Evolutionary conservation across 2,113 vertebrate species (phyloP).

Genomic region (Mesembrinibis cayennensis): DNA sequence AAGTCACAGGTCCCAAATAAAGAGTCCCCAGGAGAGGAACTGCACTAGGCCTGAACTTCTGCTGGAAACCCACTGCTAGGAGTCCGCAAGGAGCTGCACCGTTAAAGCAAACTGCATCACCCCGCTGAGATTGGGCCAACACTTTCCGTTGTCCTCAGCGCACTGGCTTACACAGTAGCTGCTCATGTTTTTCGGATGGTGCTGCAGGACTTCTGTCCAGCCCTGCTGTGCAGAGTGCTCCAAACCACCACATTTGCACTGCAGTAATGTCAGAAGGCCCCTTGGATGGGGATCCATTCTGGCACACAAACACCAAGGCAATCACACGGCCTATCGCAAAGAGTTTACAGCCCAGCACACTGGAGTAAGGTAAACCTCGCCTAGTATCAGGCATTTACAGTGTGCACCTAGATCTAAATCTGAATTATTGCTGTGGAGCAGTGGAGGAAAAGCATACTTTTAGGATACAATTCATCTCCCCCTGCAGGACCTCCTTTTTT

Average conservation of each 20-base stretch:
- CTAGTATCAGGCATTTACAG: background rate
- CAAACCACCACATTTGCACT: background rate
- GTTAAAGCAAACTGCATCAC: background rate
- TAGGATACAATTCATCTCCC: background rate
- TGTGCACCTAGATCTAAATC: background rate
- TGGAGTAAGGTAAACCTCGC: background rate
- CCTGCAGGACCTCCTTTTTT: background rate
- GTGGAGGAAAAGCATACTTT: background rate
- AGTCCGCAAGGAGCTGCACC: background rate
- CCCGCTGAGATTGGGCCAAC: accelerated
- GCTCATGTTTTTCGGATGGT: background rate
- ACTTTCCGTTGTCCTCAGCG: accelerated
- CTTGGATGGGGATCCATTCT: background rate
- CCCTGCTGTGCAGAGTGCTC: background rate
- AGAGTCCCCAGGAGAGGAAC: background rate
- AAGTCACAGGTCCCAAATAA: background rate
- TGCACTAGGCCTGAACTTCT: background rate
- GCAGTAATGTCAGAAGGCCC: background rate
- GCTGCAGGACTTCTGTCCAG: background rate
- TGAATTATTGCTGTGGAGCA: background rate
- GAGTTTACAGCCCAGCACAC: background rate
- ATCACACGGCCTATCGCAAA: background rate
- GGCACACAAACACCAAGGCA: background rate
- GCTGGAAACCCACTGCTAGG: background rate
- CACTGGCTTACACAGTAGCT: background rate